Evolutionary conservation across 2,113 vertebrate genomes (phyloP).

Genomic region (Lepidothrix coronata): DNA sequence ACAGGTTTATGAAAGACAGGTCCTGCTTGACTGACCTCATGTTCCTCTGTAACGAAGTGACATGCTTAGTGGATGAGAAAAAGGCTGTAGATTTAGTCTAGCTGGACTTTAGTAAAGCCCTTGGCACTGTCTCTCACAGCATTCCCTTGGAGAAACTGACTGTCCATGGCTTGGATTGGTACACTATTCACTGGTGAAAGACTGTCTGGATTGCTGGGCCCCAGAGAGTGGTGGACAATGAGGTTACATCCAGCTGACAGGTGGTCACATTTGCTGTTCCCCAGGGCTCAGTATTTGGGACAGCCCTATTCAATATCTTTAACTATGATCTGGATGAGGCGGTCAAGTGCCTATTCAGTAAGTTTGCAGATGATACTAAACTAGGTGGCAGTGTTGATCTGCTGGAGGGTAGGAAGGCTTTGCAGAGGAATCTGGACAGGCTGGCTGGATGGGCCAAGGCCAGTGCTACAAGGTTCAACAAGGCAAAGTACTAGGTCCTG

Average conservation of each 20-base stretch:
- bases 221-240: not conserved
- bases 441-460: not conserved
- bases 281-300: not conserved
- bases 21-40: not conserved
- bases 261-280: not conserved
- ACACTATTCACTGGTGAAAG: not conserved
- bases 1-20: rapidly evolving
- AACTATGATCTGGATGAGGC: too few species aligned
- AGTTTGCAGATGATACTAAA: not conserved
- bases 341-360: not conserved
- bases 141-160: not conserved
- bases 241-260: not conserved
- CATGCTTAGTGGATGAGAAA: not conserved
- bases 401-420: not conserved
- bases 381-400: not conserved
- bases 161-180: not conserved
- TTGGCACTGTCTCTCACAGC: not conserved
- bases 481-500: not conserved
- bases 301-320: not conserved
- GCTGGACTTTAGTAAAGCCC: not conserved
- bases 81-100: not conserved
- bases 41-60: not conserved
- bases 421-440: not conserved
- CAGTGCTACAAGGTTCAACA: not conserved
- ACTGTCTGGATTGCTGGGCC: not conserved